Evolutionary conservation across 1,140 invertebrate species (phyloP).

Genomic region (Nixonia krombeini): DNA sequence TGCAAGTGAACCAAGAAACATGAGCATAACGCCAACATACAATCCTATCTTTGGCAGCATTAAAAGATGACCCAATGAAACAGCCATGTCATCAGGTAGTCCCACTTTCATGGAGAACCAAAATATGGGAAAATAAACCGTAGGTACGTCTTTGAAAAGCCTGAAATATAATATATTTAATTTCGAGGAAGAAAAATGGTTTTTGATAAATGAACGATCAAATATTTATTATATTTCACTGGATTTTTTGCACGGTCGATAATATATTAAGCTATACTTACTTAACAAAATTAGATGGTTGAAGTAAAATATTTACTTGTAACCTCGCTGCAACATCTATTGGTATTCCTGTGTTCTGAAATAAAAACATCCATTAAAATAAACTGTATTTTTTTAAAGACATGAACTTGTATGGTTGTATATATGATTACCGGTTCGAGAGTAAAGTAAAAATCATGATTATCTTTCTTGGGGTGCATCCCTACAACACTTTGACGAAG

Average conservation of each 20-base stretch:
- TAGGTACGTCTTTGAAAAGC: constrained; percentile 78
- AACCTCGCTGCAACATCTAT: constrained; percentile 81
- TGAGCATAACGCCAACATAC: constrained; percentile 50
- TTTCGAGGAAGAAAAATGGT: too few species aligned
- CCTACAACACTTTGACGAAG: constrained; percentile 73
- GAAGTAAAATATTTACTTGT: constrained; percentile 83
- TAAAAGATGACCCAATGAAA: constrained; percentile 55
- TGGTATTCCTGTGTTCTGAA: constrained; percentile 80
- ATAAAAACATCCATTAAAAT: constrained; percentile 33
- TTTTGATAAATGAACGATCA: too few species aligned
- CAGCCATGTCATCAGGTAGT: constrained; percentile 72
- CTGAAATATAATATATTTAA: too few species aligned
- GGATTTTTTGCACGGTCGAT: too few species aligned
- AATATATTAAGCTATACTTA: too few species aligned
- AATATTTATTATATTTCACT: not conserved
- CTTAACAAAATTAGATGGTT: constrained; percentile 75
- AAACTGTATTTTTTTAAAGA: too few species aligned
- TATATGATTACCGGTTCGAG: constrained; percentile 80
- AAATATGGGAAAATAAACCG: constrained; percentile 81
- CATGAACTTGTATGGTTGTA: too few species aligned
- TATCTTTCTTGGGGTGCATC: constrained; percentile 72
- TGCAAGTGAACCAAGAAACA: constrained; percentile 55
- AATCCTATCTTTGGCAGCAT: constrained; percentile 54
- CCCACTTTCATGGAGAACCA: constrained; percentile 82
- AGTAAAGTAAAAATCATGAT: constrained; percentile 75